These are phyloP conservation scores for Cataglyphis altisquamis DNA, from an alignment of 2,888 invertebrate genomes.

Conservation along the genomic window DNA sequence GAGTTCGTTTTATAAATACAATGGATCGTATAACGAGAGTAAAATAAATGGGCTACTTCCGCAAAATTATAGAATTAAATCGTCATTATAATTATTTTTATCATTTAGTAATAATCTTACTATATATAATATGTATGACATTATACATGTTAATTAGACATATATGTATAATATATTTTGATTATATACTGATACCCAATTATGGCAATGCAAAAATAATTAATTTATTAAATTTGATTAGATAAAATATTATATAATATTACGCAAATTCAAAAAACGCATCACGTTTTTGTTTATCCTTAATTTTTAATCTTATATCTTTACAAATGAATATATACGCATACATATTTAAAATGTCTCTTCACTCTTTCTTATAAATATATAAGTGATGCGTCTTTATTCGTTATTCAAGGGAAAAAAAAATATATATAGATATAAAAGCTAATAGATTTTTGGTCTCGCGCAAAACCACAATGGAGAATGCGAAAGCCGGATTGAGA, in stretches of 20 bases:
- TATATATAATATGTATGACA: not conserved
- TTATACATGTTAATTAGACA: slow-evolving; percentile 4
- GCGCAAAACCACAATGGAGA: slow-evolving; percentile 77
- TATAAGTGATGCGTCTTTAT: not conserved
- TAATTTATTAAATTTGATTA: slow-evolving; percentile 8
- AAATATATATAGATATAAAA: slow-evolving; percentile 63
- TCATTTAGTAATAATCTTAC: slow-evolving; percentile 26
- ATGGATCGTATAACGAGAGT: slow-evolving; percentile 64
- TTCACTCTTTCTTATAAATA: not conserved
- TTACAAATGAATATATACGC: not conserved
- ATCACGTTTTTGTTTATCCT: not conserved
- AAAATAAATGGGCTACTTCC: slow-evolving; percentile 67
- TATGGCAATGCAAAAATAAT: not conserved
- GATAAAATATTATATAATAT: not conserved
- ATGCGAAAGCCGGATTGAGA: slow-evolving; percentile 61
- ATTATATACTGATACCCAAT: not conserved
- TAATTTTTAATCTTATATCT: not conserved
- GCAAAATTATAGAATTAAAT: slow-evolving; percentile 66
- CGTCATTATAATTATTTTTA: slow-evolving; percentile 43
- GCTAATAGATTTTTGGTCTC: slow-evolving; percentile 84
- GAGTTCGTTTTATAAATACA: slow-evolving; percentile 75
- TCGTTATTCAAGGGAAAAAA: not conserved
- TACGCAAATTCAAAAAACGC: not conserved
- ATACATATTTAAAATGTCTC: not conserved
- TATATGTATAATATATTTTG: not conserved